These are phyloP conservation scores for Alexandromys oeconomus DNA, from an alignment of 2,797 vertebrate genomes.

Conservation along the genomic window DNA sequence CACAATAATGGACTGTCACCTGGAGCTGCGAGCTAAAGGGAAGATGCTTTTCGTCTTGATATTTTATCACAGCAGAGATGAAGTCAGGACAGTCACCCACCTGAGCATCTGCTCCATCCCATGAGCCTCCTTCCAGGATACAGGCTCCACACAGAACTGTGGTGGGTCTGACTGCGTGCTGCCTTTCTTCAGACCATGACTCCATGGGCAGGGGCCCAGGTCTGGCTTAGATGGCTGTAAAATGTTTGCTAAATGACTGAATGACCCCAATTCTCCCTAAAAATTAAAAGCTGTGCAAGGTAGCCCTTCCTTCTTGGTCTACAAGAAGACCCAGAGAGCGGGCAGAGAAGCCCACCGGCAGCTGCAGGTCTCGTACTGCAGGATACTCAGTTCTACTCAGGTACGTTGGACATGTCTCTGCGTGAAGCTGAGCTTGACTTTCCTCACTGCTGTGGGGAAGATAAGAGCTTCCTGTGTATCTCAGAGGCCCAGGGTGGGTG, in stretches of 20 bases:
- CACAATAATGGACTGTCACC: not conserved
- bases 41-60: not conserved
- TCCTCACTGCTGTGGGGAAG: conserved; percentile 26
- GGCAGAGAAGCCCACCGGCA: not conserved
- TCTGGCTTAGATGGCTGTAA: not conserved
- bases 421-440: too few relatives aligned
- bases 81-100: not conserved
- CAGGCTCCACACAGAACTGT: not conserved
- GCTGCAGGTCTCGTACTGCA: fast-evolving
- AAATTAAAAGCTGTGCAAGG: not conserved
- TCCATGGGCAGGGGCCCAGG: not conserved
- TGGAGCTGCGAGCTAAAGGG: not conserved
- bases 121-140: not conserved
- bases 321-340: not conserved
- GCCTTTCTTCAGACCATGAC: not conserved
- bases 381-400: not conserved
- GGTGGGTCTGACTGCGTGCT: too few relatives aligned
- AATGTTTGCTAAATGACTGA: conserved; percentile 28
- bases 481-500: conserved; percentile 64
- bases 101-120: not conserved
- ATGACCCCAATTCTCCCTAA: not conserved
- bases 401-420: not conserved
- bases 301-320: not conserved
- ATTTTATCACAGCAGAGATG: not conserved
- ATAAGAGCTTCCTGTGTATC: not conserved